Evolutionary conservation across 2,113 vertebrate species (phyloP).

Genomic region (Mungos mungo): DNA sequence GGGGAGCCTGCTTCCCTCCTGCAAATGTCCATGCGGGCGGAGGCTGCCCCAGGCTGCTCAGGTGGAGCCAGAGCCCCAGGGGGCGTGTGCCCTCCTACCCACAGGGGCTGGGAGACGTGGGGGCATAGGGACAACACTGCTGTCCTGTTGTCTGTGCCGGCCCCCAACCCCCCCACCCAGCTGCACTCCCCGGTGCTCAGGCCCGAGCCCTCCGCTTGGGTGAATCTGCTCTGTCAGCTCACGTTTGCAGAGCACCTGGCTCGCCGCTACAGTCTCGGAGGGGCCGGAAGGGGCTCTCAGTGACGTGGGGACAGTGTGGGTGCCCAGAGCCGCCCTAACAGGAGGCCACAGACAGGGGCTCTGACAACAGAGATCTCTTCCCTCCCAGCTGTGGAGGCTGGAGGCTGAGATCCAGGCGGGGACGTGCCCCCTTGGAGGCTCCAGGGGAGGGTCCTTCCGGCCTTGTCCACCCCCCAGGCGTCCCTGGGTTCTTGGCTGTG

Average conservation of each 20-base stretch:
- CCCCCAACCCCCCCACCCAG: rapidly evolving
- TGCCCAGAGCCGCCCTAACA: not conserved
- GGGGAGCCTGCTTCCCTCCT: not conserved
- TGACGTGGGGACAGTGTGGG: rapidly evolving
- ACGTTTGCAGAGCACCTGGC: not conserved
- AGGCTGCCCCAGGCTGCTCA: not conserved
- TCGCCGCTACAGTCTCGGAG: rapidly evolving
- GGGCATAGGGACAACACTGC: rapidly evolving
- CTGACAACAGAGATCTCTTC: not conserved
- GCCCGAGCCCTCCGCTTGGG: rapidly evolving
- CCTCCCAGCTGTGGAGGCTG: not conserved
- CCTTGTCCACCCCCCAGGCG: rapidly evolving
- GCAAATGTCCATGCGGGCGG: not conserved
- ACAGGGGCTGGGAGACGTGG: rapidly evolving
- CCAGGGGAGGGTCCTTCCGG: not conserved
- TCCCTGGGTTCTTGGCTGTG: rapidly evolving
- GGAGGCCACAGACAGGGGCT: not conserved
- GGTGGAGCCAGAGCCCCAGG: not conserved
- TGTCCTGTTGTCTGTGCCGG: too few species aligned
- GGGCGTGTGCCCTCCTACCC: too few species aligned
- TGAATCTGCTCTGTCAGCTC: rapidly evolving
- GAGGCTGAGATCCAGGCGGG: not conserved
- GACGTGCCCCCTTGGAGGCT: too few species aligned
- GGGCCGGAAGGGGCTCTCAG: not conserved
- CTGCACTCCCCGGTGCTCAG: rapidly evolving